Evolutionary conservation across 1,140 invertebrate genomes (phyloP).

Genomic region (Drosophila ironensis): DNA sequence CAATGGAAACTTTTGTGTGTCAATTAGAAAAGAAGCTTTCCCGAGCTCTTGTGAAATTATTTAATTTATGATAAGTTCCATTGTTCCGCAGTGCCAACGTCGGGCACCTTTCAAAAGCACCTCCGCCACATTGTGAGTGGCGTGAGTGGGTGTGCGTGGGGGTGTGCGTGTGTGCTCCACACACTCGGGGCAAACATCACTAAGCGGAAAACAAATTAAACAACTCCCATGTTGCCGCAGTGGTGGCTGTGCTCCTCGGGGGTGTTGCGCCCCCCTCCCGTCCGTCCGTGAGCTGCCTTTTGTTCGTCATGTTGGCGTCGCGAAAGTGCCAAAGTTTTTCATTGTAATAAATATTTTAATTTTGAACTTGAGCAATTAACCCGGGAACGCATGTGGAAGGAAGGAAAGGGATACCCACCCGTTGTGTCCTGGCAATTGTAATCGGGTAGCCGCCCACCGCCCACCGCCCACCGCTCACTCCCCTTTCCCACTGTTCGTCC

Average conservation of each 20-base stretch:
- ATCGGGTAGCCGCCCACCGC: slow-evolving; percentile 12
- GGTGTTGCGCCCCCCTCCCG: slow-evolving; percentile 24
- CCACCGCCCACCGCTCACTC: slow-evolving; percentile 2
- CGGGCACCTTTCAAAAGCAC: slow-evolving; percentile 6
- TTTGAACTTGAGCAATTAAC: slow-evolving; percentile 80
- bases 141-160: too few species aligned
- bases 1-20: slow-evolving; percentile 24
- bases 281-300: slow-evolving; percentile 41
- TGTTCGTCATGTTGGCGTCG: slow-evolving; percentile 71
- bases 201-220: slow-evolving; percentile 52
- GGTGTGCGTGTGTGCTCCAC: too few species aligned
- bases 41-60: slow-evolving; percentile 16
- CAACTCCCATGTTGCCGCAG: slow-evolving; percentile 15
- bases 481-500: background rate
- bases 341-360: slow-evolving; percentile 81
- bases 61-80: slow-evolving; percentile 44
- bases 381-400: slow-evolving; percentile 69
- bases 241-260: background rate
- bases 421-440: slow-evolving; percentile 57
- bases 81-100: slow-evolving; percentile 21
- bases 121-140: too few species aligned
- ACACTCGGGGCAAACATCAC: slow-evolving; percentile 21
- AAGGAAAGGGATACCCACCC: background rate
- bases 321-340: slow-evolving; percentile 77
- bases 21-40: slow-evolving; percentile 22